phyloP scores from a whole-genome alignment of 2,888 invertebrate species.

The Sarcophaga caerulescens region DNA sequence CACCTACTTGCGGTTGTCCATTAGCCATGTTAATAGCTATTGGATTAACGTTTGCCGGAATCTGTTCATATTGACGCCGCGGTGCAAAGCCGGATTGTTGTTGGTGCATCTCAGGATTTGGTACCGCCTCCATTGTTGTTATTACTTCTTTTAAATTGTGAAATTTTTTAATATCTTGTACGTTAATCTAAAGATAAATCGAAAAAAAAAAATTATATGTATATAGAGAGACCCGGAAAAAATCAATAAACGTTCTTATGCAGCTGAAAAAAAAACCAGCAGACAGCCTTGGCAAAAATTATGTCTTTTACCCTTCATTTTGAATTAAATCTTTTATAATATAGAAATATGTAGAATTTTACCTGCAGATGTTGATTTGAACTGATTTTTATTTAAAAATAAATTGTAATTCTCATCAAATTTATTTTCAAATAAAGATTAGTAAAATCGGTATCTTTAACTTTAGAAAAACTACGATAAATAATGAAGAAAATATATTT shows the following conservation, averaged over 20 bases:
- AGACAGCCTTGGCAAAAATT: slow-evolving; percentile 15
- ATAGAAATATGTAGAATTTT: slow-evolving; percentile 44
- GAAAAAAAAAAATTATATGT: slow-evolving; percentile 26
- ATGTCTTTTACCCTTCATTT: background rate
- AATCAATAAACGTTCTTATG: slow-evolving; percentile 10
- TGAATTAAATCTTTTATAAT: background rate
- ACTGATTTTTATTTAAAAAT: slow-evolving; percentile 80
- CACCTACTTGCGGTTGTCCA: slow-evolving; percentile 71
- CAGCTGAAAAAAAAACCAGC: background rate
- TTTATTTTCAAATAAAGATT: slow-evolving; percentile 79
- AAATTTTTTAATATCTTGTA: slow-evolving; percentile 68
- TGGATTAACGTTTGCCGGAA: slow-evolving; percentile 44
- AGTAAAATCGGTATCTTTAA: slow-evolving; percentile 75
- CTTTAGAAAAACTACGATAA: slow-evolving; percentile 81
- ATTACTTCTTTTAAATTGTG: slow-evolving; percentile 59
- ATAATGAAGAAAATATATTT: slow-evolving; percentile 83
- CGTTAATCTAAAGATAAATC: slow-evolving; percentile 21
- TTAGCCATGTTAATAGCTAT: slow-evolving; percentile 60
- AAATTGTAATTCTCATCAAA: slow-evolving; percentile 77
- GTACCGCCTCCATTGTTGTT: slow-evolving; percentile 68
- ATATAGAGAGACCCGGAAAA: slow-evolving; percentile 16
- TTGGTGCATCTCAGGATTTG: slow-evolving; percentile 61
- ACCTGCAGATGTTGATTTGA: slow-evolving; percentile 75
- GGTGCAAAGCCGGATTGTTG: slow-evolving; percentile 78
- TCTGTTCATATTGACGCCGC: slow-evolving; percentile 77